Percentiles rank a stretch among this genome's conserved stretches.
phyloP scores from a whole-genome alignment of 1,140 invertebrate genomes.

The Propsilocerus akamusi region DNA sequence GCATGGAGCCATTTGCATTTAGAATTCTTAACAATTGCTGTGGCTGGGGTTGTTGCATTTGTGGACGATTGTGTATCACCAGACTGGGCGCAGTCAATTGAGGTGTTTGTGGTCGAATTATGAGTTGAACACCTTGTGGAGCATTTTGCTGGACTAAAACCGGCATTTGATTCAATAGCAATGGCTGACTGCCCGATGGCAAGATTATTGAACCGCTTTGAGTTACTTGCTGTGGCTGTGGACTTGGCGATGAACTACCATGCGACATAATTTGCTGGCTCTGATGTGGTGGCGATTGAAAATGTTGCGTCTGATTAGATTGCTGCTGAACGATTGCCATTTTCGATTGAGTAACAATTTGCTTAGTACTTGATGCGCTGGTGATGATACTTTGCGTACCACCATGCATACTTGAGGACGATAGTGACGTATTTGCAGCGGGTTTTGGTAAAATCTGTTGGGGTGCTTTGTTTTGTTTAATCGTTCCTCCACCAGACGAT shows the following conservation, averaged over 20 bases:
- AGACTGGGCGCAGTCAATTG: conserved; percentile 25
- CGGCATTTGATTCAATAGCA: conserved; percentile 24
- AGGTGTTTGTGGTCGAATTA: conserved; percentile 27
- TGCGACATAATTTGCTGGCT: conserved; percentile 1
- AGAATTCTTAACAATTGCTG: conserved; percentile 29
- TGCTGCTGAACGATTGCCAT: not conserved
- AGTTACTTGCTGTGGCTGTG: conserved; percentile 15
- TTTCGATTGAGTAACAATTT: not conserved
- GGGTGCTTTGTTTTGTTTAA: conserved; percentile 17
- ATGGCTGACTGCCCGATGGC: conserved; percentile 15
- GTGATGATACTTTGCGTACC: not conserved
- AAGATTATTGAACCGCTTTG: conserved; percentile 9
- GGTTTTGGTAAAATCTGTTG: conserved; percentile 23
- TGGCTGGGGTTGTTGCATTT: conserved; percentile 23
- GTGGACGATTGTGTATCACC: conserved; percentile 22
- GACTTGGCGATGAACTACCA: not conserved
- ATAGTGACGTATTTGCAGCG: conserved; percentile 5
- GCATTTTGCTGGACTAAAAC: conserved; percentile 24
- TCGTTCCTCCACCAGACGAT: not conserved
- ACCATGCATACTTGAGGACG: not conserved
- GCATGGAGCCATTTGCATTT: conserved; percentile 28
- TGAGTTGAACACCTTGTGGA: conserved; percentile 29
- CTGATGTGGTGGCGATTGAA: not conserved
- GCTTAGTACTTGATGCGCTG: not conserved
- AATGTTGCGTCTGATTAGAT: not conserved